Evolutionary conservation across 2,113 vertebrate genomes (phyloP).

Genomic region (Saguinus imperator): DNA sequence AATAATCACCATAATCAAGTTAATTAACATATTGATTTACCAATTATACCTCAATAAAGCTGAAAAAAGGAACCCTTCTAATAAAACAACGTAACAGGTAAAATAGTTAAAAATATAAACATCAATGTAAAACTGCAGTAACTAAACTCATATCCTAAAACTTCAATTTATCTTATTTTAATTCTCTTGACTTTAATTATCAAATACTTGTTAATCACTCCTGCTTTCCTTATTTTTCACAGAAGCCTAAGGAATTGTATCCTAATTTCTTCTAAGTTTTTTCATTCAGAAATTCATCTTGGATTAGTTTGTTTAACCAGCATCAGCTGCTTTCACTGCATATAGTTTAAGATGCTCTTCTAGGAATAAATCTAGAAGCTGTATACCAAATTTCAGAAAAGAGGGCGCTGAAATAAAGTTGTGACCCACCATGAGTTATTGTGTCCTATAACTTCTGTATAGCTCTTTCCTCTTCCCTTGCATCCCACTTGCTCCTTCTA

Average conservation of each 20-base stretch:
- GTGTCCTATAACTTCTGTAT: background rate
- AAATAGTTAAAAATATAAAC: background rate
- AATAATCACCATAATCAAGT: background rate
- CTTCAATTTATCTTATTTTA: background rate
- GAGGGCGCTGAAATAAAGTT: background rate
- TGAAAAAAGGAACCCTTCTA: background rate
- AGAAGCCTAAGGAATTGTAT: background rate
- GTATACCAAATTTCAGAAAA: slow-evolving; percentile 25
- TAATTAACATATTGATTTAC: background rate
- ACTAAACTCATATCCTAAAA: background rate
- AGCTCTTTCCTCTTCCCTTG: background rate
- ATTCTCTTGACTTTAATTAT: background rate
- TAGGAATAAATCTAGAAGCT: slow-evolving; percentile 32
- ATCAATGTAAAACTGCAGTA: background rate
- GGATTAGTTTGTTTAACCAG: slow-evolving; percentile 7
- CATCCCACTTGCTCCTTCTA: background rate
- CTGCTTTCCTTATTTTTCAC: background rate
- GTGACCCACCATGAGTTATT: background rate
- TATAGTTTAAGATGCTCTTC: background rate
- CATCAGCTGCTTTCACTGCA: slow-evolving; percentile 24
- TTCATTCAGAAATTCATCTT: slow-evolving; percentile 9
- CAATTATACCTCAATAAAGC: background rate
- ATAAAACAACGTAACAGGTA: background rate
- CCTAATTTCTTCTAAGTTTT: slow-evolving; percentile 24
- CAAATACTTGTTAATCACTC: background rate